Evolutionary conservation across 2,797 vertebrate genomes (phyloP).

Genomic region (Apogon hyalosoma): DNA sequence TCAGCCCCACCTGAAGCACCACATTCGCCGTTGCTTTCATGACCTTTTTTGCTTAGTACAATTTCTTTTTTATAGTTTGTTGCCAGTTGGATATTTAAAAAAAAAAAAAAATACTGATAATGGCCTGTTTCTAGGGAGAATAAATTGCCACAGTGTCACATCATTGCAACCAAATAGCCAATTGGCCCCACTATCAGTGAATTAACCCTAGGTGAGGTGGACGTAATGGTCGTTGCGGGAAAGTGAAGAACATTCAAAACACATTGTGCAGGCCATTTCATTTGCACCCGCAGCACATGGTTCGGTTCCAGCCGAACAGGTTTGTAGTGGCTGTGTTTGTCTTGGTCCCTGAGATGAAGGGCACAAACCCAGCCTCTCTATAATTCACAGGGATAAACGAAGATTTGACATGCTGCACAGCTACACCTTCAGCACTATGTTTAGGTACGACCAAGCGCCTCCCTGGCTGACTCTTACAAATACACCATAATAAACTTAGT

Average conservation of each 20-base stretch:
- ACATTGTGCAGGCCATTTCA: constrained; percentile 68
- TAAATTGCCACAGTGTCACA: constrained; percentile 57
- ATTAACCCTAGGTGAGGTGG: constrained; percentile 70
- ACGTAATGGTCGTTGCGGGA: constrained; percentile 66
- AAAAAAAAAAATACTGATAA: constrained; percentile 53
- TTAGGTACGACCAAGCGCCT: constrained; percentile 35
- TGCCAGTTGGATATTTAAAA: constrained; percentile 44
- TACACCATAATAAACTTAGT: constrained; percentile 58
- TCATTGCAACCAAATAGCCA: constrained; percentile 68
- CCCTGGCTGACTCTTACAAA: constrained; percentile 38
- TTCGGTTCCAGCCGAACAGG: constrained; percentile 70
- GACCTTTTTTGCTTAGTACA: constrained; percentile 5
- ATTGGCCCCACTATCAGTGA: constrained; percentile 66
- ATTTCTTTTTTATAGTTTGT: constrained; percentile 48
- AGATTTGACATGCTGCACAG: constrained; percentile 71
- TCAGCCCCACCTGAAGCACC: constrained; percentile 29
- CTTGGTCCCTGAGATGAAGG: constrained; percentile 55
- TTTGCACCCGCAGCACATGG: constrained; percentile 68
- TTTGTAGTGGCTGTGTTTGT: constrained; percentile 64
- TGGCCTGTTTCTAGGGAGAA: constrained; percentile 44
- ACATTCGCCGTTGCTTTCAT: constrained; percentile 34
- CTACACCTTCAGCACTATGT: constrained; percentile 56
- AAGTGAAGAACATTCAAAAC: constrained; percentile 72
- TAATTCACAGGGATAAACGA: constrained; percentile 70
- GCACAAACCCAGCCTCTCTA: constrained; percentile 53